Base-by-base conservation (phyloP, 2,888 invertebrate genomes). In the Lamellibrachia satsuma region DNA sequence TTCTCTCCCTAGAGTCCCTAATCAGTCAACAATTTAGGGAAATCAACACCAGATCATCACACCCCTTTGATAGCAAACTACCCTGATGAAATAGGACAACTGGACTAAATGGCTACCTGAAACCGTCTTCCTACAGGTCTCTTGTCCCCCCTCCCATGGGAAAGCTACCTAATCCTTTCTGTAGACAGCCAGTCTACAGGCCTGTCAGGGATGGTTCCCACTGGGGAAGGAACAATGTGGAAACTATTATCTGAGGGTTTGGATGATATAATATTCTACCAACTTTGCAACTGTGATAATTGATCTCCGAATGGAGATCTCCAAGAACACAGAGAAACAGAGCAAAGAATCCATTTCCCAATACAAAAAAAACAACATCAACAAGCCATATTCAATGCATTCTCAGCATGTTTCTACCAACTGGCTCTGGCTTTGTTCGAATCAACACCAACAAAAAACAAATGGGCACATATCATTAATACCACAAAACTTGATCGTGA, bases 11-110 rank as follows among this genome's bases (percentile, higher is more conserved):
- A 22, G 75, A 15, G 75, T 6, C 75, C 11, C 15, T 75, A 75
- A 75, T 75, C 75, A 75, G 75, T 75, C 75, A 75, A 75, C 75
- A 75, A 75, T 75, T 75, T 75, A 75, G 75, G 75, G 75, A 75
- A 75, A 75, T 75, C 75, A 75, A 75, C 75, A 75, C 75, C 75
- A 75, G 75, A 75, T 75, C 75, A 75, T 75, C 22, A 75, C 75
- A 75, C 75, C 22, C 75, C 75, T 75, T 75, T 75, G 75, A 75
- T 75, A 75, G 75, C 75, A 75, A 22, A 75, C 75, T n/a, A 75
- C 75, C 75, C 75, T 75, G 75, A 75, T 75, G 75, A 75, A 22
- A 75, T 22, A 22, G 22, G 0, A 75, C 75, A 75, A 75, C 75
- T 75, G 75, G 75, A 75, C 75, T 75, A 75, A 75, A 75, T 75